These are phyloP conservation scores for Halcyon leucocephala DNA, from an alignment of 2,797 vertebrate species.

Conservation along the genomic window DNA sequence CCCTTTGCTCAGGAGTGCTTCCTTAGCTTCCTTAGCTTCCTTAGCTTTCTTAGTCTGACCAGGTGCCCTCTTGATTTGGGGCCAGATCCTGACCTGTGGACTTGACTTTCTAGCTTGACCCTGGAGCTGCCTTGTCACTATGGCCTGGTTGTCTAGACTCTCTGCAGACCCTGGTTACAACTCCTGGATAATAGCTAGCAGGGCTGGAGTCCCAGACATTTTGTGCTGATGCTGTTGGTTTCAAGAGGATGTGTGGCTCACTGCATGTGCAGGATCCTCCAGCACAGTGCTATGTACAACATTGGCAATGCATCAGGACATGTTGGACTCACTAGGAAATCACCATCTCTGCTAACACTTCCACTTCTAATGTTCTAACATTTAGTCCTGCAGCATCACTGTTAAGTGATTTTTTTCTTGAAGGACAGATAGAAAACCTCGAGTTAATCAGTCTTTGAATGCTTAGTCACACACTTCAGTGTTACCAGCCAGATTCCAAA, in stretches of 20 bases:
- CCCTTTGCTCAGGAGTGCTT: neutral
- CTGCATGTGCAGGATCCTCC: neutral
- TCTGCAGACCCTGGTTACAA: neutral
- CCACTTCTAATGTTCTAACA: neutral
- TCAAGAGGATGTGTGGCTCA: neutral
- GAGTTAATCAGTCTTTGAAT: neutral
- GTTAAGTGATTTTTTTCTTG: neutral
- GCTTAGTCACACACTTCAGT: neutral
- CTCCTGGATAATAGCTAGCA: neutral
- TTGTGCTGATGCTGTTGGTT: neutral
- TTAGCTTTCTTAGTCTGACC: neutral
- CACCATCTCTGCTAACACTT: neutral
- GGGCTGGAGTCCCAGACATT: neutral
- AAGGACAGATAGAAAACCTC: neutral
- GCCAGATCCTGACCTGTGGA: neutral
- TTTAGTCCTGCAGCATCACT: neutral
- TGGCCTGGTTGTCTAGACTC: neutral
- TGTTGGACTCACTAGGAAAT: neutral
- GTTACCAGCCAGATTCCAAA: neutral
- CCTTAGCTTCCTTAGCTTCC: neutral
- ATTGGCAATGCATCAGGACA: accelerated
- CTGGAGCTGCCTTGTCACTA: neutral
- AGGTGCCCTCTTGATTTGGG: neutral
- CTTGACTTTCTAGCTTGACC: neutral
- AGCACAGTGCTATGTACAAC: accelerated